phyloP scores from a whole-genome alignment of 1,140 invertebrate genomes.

The Anagrus nilaparvatae region DNA sequence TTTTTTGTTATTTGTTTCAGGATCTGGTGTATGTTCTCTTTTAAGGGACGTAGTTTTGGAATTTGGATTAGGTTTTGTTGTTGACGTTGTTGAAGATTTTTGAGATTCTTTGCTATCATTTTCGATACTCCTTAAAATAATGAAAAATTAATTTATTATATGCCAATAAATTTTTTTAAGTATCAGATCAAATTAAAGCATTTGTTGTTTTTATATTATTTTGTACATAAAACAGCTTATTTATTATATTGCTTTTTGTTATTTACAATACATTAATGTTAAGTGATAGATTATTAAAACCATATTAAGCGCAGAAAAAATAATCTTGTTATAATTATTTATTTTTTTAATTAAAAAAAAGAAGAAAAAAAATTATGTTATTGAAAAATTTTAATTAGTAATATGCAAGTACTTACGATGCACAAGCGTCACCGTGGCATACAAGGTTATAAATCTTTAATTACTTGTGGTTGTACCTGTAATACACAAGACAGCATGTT shows the following conservation, averaged over 20 bases:
- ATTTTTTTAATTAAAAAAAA: too few relatives aligned
- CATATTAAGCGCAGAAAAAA: too few relatives aligned
- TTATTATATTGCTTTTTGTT: too few relatives aligned
- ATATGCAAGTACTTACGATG: conserved; percentile 41
- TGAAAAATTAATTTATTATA: too few relatives aligned
- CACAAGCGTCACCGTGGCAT: conserved; percentile 37
- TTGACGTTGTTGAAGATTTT: conserved; percentile 6
- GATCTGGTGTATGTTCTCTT: conserved; percentile 32
- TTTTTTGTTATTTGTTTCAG: too few relatives aligned
- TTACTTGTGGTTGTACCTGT: conserved; percentile 42
- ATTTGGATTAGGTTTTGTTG: too few relatives aligned
- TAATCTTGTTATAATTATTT: too few relatives aligned
- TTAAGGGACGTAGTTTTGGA: conserved; percentile 21
- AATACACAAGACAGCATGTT: conserved; percentile 40
- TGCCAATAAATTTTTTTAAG: background rate
- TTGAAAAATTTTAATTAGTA: conserved; percentile 19
- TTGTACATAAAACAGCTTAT: background rate
- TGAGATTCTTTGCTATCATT: background rate
- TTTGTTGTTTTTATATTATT: background rate
- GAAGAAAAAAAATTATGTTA: conserved; percentile 6
- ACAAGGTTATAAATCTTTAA: conserved; percentile 38
- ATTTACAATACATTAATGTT: too few relatives aligned
- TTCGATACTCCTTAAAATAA: too few relatives aligned
- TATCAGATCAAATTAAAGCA: background rate
- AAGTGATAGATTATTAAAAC: too few relatives aligned